Percentiles rank a stretch among this genome's conserved stretches.
These are phyloP conservation scores for Psilanteris sp. DNA, from an alignment of 1,140 invertebrate species.

Conservation along the genomic window DNA sequence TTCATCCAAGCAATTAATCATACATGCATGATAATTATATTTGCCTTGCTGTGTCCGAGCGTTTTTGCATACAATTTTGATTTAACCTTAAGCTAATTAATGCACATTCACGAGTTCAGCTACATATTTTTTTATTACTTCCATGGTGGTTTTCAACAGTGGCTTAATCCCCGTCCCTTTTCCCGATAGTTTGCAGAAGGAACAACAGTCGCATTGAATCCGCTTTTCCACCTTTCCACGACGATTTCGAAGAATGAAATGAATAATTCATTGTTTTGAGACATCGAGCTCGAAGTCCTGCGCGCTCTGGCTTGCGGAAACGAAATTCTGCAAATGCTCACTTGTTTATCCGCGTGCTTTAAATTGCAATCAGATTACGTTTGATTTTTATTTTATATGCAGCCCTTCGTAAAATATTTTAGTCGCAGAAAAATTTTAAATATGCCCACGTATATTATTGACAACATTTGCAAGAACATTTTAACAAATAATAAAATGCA, in stretches of 20 bases:
- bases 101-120: slow-evolving; percentile 19
- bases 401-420: too few relatives aligned
- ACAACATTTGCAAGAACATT: too few relatives aligned
- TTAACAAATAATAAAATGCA: too few relatives aligned
- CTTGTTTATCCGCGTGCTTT: slow-evolving; percentile 67
- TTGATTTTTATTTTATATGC: slow-evolving; percentile 10
- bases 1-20: too few relatives aligned
- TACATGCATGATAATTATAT: too few relatives aligned
- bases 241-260: slow-evolving; percentile 72
- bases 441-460: too few relatives aligned
- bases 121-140: slow-evolving; percentile 46
- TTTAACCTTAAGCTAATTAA: too few relatives aligned
- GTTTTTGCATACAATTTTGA: too few relatives aligned
- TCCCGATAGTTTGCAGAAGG: slow-evolving; percentile 40
- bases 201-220: slow-evolving; percentile 42
- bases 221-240: slow-evolving; percentile 55
- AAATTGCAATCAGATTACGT: slow-evolving; percentile 63
- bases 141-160: slow-evolving; percentile 34
- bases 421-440: too few relatives aligned
- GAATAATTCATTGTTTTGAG: slow-evolving; percentile 73
- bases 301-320: slow-evolving; percentile 21
- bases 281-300: slow-evolving; percentile 57
- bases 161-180: slow-evolving; percentile 40
- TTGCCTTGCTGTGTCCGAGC: too few relatives aligned
- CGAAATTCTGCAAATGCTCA: slow-evolving; percentile 52